A percentile compares a stretch with the other conserved stretches of the same genome.
Conservation (phyloP, 2,797 vertebrate species). For the Perodicticus potto region DNA sequence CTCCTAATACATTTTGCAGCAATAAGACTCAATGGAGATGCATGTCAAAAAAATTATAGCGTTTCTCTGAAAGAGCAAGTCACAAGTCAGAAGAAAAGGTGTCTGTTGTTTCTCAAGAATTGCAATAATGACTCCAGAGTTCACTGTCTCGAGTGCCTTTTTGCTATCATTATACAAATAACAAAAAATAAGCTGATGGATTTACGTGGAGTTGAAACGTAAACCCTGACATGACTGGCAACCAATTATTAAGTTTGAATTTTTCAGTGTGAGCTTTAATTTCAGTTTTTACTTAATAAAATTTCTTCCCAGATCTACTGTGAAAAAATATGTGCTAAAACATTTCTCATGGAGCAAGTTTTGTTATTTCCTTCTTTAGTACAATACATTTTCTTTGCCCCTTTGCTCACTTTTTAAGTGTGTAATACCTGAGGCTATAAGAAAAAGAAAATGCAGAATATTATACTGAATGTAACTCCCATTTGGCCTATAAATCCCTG, state of each 20-base stretch:
- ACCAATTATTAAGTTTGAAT: slow-evolving; percentile 72
- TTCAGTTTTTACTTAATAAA: slow-evolving; percentile 57
- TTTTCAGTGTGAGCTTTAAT: slow-evolving; percentile 61
- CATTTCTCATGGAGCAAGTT: neutral
- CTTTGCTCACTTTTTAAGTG: neutral
- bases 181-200: slow-evolving; percentile 45
- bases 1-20: slow-evolving; percentile 46
- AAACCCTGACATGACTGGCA: slow-evolving; percentile 62
- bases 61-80: slow-evolving; percentile 41
- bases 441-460: neutral
- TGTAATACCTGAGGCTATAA: neutral
- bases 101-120: slow-evolving; percentile 28
- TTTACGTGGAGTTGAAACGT: slow-evolving; percentile 52
- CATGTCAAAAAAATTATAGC: slow-evolving; percentile 49
- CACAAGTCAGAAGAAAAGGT: slow-evolving; percentile 64
- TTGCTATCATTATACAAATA: slow-evolving; percentile 70
- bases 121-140: slow-evolving; percentile 62
- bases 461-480: neutral
- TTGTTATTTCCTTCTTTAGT: neutral
- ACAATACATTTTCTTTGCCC: neutral
- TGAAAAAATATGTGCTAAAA: neutral
- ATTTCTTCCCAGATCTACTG: slow-evolving; percentile 57
- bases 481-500: slow-evolving; percentile 1
- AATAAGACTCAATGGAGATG: slow-evolving; percentile 7
- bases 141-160: neutral